Percentiles rank a stretch among this genome's conserved stretches.
Evolutionary conservation across 2,113 vertebrate species (phyloP).

Genomic region (Penelope pileata): DNA sequence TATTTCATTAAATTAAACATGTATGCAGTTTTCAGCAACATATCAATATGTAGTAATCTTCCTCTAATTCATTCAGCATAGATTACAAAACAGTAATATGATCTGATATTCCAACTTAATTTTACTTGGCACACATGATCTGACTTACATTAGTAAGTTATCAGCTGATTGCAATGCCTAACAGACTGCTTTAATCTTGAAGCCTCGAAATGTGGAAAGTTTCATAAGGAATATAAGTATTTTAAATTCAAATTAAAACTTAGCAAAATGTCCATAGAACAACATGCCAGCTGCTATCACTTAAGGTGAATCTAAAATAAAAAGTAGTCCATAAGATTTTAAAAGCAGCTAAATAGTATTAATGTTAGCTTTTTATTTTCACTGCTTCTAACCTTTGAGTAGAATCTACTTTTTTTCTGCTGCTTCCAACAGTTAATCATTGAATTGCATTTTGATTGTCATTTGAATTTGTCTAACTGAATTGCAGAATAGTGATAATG

Average conservation of each 20-base stretch:
- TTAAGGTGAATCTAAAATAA: neutral
- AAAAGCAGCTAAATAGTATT: neutral
- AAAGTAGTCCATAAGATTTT: neutral
- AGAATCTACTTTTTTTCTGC: neutral
- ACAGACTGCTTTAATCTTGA: neutral
- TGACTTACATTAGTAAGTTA: neutral
- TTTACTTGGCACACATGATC: neutral
- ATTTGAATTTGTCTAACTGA: neutral
- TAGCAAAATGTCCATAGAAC: neutral
- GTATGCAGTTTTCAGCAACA: neutral
- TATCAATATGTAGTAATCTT: neutral
- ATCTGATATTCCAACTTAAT: neutral
- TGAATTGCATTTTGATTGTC: neutral
- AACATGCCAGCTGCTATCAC: neutral
- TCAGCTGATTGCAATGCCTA: neutral
- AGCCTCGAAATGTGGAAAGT: neutral
- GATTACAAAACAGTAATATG: neutral
- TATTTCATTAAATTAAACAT: neutral
- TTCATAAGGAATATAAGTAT: neutral
- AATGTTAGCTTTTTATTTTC: neutral
- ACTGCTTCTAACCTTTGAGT: neutral
- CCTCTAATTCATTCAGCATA: neutral
- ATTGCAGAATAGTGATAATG: neutral
- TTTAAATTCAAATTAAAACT: neutral
- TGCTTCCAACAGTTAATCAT: neutral